These are phyloP conservation scores for Aptenodytes patagonicus DNA, from an alignment of 2,113 vertebrate genomes.

Conservation along the genomic window DNA sequence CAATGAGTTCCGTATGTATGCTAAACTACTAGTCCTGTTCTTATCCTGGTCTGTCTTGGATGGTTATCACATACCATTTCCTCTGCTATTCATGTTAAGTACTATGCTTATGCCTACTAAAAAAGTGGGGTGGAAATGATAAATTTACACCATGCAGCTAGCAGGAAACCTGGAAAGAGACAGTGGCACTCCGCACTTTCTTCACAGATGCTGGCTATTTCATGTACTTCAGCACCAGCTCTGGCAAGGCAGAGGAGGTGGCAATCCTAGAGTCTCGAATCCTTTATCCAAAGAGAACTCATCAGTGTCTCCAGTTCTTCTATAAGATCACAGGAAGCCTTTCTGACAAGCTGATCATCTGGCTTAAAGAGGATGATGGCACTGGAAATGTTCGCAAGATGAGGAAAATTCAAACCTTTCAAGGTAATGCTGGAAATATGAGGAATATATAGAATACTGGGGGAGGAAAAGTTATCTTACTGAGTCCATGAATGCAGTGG, in stretches of 20 bases:
- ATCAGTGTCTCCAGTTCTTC: conserved; percentile 92
- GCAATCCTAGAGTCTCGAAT: conserved; percentile 87
- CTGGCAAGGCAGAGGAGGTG: conserved; percentile 67
- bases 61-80: background rate
- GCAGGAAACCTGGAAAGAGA: background rate
- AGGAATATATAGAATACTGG: background rate
- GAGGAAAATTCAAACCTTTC: conserved; percentile 80
- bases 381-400: conserved; percentile 79
- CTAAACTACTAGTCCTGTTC: background rate
- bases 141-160: background rate
- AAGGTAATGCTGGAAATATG: conserved; percentile 68
- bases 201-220: conserved; percentile 80
- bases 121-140: background rate
- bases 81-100: background rate
- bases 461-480: background rate
- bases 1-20: background rate
- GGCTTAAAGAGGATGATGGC: conserved; percentile 85
- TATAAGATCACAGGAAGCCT: conserved; percentile 85
- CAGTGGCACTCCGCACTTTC: background rate
- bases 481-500: background rate
- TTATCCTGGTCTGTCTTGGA: background rate
- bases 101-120: background rate
- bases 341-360: conserved; percentile 81
- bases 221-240: conserved; percentile 82
- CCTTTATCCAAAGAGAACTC: conserved; percentile 85